Conservation (phyloP, 2,797 vertebrate genomes). For the Lagorchestes hirsutus region DNA sequence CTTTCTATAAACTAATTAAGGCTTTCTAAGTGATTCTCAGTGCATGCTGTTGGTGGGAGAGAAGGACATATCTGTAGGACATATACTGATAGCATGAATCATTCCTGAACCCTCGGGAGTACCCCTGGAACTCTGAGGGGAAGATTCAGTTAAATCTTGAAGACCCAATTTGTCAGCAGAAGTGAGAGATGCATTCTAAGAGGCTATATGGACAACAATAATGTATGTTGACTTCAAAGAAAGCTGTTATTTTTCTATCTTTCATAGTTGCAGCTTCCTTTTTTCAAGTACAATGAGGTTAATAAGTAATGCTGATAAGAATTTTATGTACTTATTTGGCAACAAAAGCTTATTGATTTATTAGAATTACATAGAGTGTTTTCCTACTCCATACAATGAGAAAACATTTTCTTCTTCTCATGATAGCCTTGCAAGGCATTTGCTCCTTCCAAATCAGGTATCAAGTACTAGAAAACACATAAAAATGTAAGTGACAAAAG, state of each 20-base stretch:
- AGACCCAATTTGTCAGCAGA: neutral
- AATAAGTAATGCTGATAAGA: neutral
- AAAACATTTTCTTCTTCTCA: neutral
- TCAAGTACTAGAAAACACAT: neutral
- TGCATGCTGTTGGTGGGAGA: neutral
- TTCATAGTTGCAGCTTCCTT: neutral
- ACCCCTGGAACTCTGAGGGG: neutral
- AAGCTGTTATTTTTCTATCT: conserved; percentile 7
- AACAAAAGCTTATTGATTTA: conserved; percentile 11
- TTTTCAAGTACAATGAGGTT: conserved; percentile 21
- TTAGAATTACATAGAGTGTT: conserved; percentile 22
- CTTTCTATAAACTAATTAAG: neutral
- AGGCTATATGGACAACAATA: neutral
- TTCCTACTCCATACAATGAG: conserved; percentile 17
- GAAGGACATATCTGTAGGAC: neutral
- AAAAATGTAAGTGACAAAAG: conserved; percentile 13
- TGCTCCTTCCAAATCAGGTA: neutral
- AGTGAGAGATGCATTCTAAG: neutral
- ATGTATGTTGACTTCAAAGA: conserved; percentile 14
- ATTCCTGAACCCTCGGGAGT: neutral
- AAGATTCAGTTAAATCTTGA: neutral
- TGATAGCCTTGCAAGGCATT: neutral
- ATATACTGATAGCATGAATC: neutral
- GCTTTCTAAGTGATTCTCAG: neutral
- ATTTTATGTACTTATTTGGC: conserved; percentile 6